Percentiles rank a stretch among this genome's conserved stretches.
Evolutionary conservation across 2,113 vertebrate species (phyloP).

Genomic region (Neopipo cinnamomea): DNA sequence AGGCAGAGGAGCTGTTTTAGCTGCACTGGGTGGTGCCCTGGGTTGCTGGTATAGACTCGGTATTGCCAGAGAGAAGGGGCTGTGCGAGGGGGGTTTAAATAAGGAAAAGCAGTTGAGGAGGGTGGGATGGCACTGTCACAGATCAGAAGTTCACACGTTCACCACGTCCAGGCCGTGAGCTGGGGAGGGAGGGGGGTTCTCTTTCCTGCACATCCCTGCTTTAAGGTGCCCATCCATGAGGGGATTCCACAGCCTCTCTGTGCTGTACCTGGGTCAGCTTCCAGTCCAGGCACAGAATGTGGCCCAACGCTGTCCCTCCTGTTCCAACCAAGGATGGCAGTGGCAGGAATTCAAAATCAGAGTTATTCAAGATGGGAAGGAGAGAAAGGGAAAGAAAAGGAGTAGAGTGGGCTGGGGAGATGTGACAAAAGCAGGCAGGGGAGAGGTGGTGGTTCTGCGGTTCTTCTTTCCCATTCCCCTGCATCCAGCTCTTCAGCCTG

Average conservation of each 20-base stretch:
- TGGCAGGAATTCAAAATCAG: not conserved
- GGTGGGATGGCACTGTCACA: not conserved
- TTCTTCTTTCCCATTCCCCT: not conserved
- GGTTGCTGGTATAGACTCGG: not conserved
- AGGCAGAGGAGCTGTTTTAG: not conserved
- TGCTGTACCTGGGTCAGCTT: not conserved
- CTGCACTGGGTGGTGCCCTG: not conserved
- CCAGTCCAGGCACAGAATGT: not conserved
- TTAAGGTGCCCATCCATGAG: not conserved
- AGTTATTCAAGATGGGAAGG: not conserved
- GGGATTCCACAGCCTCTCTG: not conserved
- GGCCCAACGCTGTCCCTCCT: not conserved
- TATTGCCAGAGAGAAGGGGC: not conserved
- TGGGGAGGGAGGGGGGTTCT: not conserved
- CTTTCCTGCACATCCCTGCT: not conserved
- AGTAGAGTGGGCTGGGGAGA: not conserved
- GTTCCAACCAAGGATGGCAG: not conserved
- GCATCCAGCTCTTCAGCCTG: not conserved
- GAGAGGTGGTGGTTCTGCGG: not conserved
- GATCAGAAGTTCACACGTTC: not conserved
- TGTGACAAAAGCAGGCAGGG: not conserved
- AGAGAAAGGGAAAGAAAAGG: accelerated
- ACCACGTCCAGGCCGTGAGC: not conserved
- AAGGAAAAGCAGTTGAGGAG: not conserved
- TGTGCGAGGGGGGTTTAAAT: not conserved